Conservation (phyloP, 1,140 invertebrate genomes). For the Nylanderia fulva region DNA sequence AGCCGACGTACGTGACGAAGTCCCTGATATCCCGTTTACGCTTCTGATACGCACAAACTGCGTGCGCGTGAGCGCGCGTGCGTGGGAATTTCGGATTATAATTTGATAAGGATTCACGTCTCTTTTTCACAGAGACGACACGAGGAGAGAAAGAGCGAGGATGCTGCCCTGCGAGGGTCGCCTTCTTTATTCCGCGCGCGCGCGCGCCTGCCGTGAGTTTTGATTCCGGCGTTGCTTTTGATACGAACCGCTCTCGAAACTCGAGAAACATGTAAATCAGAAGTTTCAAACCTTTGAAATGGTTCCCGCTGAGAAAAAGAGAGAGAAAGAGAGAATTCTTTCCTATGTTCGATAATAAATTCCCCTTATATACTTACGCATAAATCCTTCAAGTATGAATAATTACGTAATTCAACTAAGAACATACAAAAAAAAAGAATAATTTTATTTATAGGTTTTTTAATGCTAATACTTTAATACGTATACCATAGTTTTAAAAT, state of each 20-base stretch:
- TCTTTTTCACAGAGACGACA: no score
- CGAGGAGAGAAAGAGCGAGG: slow-evolving; percentile 2
- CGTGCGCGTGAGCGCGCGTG: slow-evolving; percentile 43
- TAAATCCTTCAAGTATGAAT: no score
- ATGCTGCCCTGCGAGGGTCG: slow-evolving; percentile 32
- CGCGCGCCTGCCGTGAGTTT: slow-evolving; percentile 60
- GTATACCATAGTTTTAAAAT: no score
- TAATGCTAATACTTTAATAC: no score
- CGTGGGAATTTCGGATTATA: slow-evolving; percentile 74
- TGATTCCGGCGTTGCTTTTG: slow-evolving; percentile 68
- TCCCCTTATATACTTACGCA: no score
- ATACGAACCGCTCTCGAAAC: slow-evolving; percentile 62
- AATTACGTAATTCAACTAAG: no score
- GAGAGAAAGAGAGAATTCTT: neutral
- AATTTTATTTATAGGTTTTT: no score
- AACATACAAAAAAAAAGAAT: no score
- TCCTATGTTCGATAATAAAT: neutral
- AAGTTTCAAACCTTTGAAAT: slow-evolving; percentile 54
- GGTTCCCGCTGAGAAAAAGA: neutral
- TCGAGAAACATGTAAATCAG: slow-evolving; percentile 58
- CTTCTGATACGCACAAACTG: neutral
- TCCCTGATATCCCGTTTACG: slow-evolving; percentile 25
- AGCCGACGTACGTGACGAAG: slow-evolving; percentile 63
- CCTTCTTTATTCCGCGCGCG: slow-evolving; percentile 71
- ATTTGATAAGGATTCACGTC: slow-evolving; percentile 71